Evolutionary conservation across 2,113 vertebrate genomes (phyloP).

Genomic region (Mola mola): DNA sequence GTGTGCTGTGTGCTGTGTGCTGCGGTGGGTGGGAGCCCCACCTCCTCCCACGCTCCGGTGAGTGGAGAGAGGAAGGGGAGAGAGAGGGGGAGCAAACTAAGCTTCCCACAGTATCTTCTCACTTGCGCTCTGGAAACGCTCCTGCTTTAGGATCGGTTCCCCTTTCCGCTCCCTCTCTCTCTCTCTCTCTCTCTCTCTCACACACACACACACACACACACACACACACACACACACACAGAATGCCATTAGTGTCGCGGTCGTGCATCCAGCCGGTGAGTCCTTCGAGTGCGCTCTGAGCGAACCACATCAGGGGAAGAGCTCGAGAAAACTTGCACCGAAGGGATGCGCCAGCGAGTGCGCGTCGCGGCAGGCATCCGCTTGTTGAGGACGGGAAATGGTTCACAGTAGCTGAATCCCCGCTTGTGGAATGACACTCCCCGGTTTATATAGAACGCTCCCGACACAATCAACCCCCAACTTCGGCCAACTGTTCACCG

Average conservation of each 20-base stretch:
- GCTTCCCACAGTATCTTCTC: conserved; percentile 64
- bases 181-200: too few relatives aligned
- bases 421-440: conserved; percentile 47
- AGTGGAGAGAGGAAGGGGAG: conserved; percentile 52
- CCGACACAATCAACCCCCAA: conserved; percentile 13
- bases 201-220: too few relatives aligned
- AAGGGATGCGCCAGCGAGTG: conserved; percentile 63
- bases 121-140: conserved; percentile 78
- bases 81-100: conserved; percentile 69
- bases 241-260: conserved; percentile 26
- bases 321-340: conserved; percentile 70
- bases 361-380: conserved; percentile 58
- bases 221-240: too few relatives aligned
- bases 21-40: conserved; percentile 78
- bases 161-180: neutral
- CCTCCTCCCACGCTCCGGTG: conserved; percentile 78
- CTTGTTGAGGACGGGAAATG: conserved; percentile 60
- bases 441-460: conserved; percentile 28
- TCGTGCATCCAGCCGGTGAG: conserved; percentile 22
- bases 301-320: conserved; percentile 21
- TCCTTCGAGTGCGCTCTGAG: conserved; percentile 44
- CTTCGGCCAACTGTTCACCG: conserved; percentile 14
- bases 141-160: conserved; percentile 71
- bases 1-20: too few relatives aligned
- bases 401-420: conserved; percentile 32